These are phyloP conservation scores for Hydrophis major DNA, from an alignment of 2,797 vertebrate genomes.

Conservation along the genomic window DNA sequence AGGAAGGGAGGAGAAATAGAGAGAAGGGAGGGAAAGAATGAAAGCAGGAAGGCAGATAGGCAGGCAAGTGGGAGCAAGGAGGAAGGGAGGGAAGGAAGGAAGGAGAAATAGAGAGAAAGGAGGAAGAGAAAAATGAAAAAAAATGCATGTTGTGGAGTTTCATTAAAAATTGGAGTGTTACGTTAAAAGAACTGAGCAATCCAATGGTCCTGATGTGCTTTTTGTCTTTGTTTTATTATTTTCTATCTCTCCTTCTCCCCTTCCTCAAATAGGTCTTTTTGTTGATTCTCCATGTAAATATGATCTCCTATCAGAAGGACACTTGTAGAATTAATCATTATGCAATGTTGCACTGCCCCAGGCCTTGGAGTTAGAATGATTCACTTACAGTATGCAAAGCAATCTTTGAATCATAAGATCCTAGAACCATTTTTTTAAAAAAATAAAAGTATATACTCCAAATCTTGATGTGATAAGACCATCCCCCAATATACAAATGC, in stretches of 20 bases:
- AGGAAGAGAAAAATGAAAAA: neutral
- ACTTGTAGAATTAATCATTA: neutral
- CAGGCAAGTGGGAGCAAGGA: no score
- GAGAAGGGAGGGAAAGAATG: no score
- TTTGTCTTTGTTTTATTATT: neutral
- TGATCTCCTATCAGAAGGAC: neutral
- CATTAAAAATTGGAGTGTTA: neutral
- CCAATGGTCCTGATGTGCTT: neutral
- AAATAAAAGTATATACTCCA: neutral
- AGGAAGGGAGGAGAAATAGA: no score
- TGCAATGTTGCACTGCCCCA: neutral
- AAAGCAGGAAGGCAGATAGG: no score
- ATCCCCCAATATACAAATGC: neutral
- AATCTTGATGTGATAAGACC: neutral
- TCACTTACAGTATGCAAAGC: neutral
- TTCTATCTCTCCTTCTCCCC: neutral
- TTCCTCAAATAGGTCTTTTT: neutral
- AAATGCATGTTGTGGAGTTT: neutral
- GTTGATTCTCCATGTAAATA: neutral
- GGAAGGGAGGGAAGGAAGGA: neutral
- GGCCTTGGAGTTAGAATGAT: neutral
- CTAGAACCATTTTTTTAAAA: neutral
- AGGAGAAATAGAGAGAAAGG: neutral
- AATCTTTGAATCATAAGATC: neutral
- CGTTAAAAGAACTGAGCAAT: neutral